Evolutionary conservation across 1,140 invertebrate genomes (phyloP).

Genomic region (Camponotus pennsylvanicus): DNA sequence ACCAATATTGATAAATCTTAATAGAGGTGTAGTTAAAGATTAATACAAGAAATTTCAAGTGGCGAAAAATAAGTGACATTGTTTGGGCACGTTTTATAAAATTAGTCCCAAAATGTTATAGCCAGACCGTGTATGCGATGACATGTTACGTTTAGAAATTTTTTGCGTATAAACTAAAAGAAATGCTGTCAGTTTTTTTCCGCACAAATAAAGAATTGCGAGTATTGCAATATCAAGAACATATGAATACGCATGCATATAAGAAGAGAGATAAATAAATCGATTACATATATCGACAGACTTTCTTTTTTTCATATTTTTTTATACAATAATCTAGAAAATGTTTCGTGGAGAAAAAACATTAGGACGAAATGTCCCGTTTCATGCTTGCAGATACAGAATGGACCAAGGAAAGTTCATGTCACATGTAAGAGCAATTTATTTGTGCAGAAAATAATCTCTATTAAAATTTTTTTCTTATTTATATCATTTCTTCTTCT

Average conservation of each 20-base stretch:
- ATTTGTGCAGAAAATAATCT: conserved; percentile 23
- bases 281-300: neutral
- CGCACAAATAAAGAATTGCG: conserved; percentile 18
- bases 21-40: too few species aligned
- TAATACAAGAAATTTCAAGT: too few species aligned
- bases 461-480: conserved; percentile 23
- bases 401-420: neutral
- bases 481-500: neutral
- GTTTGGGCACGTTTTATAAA: too few species aligned
- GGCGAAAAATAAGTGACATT: too few species aligned
- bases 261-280: conserved; percentile 33
- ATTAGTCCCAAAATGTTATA: too few species aligned
- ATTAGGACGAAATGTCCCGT: conserved; percentile 10
- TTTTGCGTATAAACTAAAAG: neutral
- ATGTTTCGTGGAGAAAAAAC: conserved; percentile 18
- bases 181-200: neutral
- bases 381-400: conserved; percentile 29
- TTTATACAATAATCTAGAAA: conserved; percentile 54
- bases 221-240: conserved; percentile 25
- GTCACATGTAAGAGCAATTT: conserved; percentile 26
- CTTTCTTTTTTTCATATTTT: conserved; percentile 38
- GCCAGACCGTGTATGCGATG: neutral
- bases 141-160: conserved; percentile 9
- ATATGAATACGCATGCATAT: conserved; percentile 22
- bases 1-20: too few species aligned